Evolutionary conservation across 2,888 invertebrate species (phyloP), one percentile per base, ranked within the genome.

Genomic region (Steinernema carpocapsae): DNA sequence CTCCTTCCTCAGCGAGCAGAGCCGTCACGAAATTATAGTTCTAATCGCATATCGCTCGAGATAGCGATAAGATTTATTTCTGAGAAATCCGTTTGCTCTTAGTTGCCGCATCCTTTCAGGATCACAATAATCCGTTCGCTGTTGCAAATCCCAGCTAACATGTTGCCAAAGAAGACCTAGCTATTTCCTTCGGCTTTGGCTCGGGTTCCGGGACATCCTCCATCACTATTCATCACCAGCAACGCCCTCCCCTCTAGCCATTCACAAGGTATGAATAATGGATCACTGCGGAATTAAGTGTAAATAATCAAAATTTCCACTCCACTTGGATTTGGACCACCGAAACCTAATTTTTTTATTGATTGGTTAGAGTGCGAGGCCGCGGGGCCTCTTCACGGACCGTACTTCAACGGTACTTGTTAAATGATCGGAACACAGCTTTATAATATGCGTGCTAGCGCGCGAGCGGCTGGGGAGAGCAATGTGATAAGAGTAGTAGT

Each of bases 331-430:
- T 37, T 22, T 17, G 64, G 64, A 22, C 29, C 64, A 19, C 37
- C 19, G 17, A 48, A 48, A 3, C 14, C 37, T 37, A 37, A 37
- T 48, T 48, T 48, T 48, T 64, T 29, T 32, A 64, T 64, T 64
- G 64, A 64, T 64, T 32, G 64, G 64, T 64, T 64, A 64, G 64
- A 64, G 64, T 22, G 64, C 56, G 56, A 22, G 32, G 64, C 32
- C 29, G 17, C 64, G 24, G 17, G 17, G 71, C 37, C 74, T 19
- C 22, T 71, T 48, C 48, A 46, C 71, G 48, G 71, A 71, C 71
- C 26, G 71, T 45, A 71, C 26, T 71, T 48, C 24, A 70, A 71
- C 45, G 45, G 71, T 71, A 45, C 46, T 71, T 71, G 71, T 43
- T 42, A 48, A 71, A 71, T 26, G 37, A 19, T 45, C 29, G 14